Evolutionary conservation across 2,113 vertebrate species (phyloP), one percentile per base, ranked within the genome.

Genomic region (Edolisoma coerulescens): DNA sequence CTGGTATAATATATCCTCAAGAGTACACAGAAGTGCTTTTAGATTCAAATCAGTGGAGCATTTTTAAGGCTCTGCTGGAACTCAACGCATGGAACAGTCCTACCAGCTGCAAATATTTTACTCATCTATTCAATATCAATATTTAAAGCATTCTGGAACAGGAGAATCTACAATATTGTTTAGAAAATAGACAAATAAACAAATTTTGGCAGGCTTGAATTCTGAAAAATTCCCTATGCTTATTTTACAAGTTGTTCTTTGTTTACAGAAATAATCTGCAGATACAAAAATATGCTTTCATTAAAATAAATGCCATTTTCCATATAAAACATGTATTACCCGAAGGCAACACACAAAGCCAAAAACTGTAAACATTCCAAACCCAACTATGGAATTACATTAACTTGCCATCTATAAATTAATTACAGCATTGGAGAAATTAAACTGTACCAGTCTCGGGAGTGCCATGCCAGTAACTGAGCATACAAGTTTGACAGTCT

Each of bases 381-480:
- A 84, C 13, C 10, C 23, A 78, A 37, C 44, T 63, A 81, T 2
- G 5, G 21, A 78, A 60, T 64, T 81, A 81, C 42, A 78, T 27
- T 69, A 84, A 84, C 27, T 7, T 87, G 71, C 20, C 41, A 64
- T 61, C 65, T 56, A 93, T 52, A 65, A 79, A 85, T 69, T 87
- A 80, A 74, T 74, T 81, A 84, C 53, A 86, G 64, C 57, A 93
- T 37, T 81, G 60, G 33, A 94, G 64, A 94, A 93, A 96, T 53
- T 26, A 35, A 95, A 94, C 89, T 95, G 87, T 99, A 99, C 99
- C 99, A 99, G 97, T 98, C 99, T 98, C 24, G 99, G 99, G 96
- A 99, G 98, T 69, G 99, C 99, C 99, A 99, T 99, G 98, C 99
- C 99, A 39, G 99, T 99, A 89, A 99, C 99, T 2, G 99, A 99